phyloP scores from a whole-genome alignment of 2,113 vertebrate species.

The Rattus rattus region DNA sequence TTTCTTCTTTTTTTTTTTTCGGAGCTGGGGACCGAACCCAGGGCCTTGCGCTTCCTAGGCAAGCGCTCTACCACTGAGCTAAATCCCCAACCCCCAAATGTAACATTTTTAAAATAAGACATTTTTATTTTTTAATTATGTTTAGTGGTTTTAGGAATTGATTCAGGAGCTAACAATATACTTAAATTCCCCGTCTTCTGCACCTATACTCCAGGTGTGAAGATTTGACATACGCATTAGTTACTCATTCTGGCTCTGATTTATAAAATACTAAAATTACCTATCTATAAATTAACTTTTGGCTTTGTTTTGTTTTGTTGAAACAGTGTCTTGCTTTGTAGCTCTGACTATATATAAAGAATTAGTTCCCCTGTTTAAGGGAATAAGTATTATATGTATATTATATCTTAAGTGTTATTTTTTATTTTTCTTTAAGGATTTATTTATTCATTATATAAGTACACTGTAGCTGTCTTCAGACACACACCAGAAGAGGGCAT shows the following conservation, averaged over 20 bases:
- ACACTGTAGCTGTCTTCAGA: too few relatives aligned
- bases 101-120: neutral
- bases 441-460: too few relatives aligned
- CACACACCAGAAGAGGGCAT: too few relatives aligned
- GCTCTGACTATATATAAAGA: neutral
- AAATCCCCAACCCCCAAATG: too few relatives aligned
- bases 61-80: too few relatives aligned
- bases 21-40: too few relatives aligned
- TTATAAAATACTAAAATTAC: slow-evolving; percentile 11
- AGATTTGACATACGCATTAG: neutral
- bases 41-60: too few relatives aligned
- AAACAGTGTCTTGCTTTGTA: neutral
- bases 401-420: neutral
- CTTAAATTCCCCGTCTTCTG: neutral
- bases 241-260: too few relatives aligned
- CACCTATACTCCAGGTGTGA: too few relatives aligned
- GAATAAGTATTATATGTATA: neutral
- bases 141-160: neutral
- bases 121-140: neutral
- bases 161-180: neutral
- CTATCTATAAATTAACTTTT: neutral
- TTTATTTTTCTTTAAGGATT: neutral
- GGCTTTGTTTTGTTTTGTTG: neutral
- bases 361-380: neutral
- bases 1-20: too few relatives aligned